Percentiles rank a stretch among this genome's conserved stretches.
Conservation (phyloP, 2,113 vertebrate genomes). For the Thamnaconus septentrionalis region DNA sequence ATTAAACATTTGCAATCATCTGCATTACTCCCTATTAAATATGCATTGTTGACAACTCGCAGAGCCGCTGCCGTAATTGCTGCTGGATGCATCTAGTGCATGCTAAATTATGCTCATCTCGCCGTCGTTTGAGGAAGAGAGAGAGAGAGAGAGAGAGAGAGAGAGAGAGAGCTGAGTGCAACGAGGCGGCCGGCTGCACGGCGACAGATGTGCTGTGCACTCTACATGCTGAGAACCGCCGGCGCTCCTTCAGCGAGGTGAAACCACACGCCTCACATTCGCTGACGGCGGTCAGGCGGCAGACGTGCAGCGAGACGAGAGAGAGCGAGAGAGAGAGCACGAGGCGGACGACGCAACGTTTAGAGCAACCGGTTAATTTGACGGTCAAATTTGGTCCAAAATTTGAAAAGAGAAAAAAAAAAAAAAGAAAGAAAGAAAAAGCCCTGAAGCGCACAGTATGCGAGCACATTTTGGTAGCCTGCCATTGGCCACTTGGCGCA, state of each 20-base stretch:
- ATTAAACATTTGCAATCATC: slow-evolving; percentile 56
- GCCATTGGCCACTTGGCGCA: not conserved
- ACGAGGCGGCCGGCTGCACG: not conserved
- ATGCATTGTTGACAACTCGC: slow-evolving; percentile 59
- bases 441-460: not conserved
- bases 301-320: no score
- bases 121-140: slow-evolving; percentile 27
- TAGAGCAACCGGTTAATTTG: not conserved
- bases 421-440: no score
- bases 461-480: slow-evolving; percentile 12
- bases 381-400: not conserved
- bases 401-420: slow-evolving; percentile 10
- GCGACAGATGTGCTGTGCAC: slow-evolving; percentile 28
- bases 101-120: slow-evolving; percentile 47
- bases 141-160: slow-evolving; percentile 42
- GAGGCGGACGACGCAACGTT: not conserved
- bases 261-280: not conserved
- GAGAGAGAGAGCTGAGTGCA: slow-evolving; percentile 32
- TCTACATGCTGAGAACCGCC: slow-evolving; percentile 19
- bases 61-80: slow-evolving; percentile 54
- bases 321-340: not conserved
- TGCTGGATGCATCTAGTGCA: slow-evolving; percentile 43
- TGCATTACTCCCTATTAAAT: slow-evolving; percentile 51
- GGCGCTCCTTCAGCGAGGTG: not conserved
- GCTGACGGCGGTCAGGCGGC: no score